These are phyloP conservation scores for Polyommatus icarus DNA, from an alignment of 2,888 invertebrate genomes.

Conservation along the genomic window DNA sequence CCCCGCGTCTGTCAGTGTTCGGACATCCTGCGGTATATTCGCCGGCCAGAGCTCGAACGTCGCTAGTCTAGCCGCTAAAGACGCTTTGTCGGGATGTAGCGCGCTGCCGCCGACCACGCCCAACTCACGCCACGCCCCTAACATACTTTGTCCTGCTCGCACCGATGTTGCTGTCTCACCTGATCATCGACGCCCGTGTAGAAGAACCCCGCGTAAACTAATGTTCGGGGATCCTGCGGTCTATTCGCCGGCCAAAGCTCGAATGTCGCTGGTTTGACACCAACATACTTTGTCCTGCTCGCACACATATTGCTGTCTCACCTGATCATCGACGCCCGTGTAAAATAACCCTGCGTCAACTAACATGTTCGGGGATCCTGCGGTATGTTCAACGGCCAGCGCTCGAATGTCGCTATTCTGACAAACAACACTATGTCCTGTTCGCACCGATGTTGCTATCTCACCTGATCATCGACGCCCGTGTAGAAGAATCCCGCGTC, in stretches of 20 bases:
- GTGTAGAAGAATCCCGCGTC: conserved; percentile 95
- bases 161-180: conserved; percentile 51
- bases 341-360: conserved; percentile 91
- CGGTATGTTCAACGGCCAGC: conserved; percentile 87
- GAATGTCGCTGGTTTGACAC: conserved; percentile 85
- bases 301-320: conserved; percentile 41
- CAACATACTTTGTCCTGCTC: conserved; percentile 45
- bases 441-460: not conserved
- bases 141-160: conserved; percentile 41
- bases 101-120: too few species aligned
- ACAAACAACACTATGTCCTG: conserved; percentile 47
- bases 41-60: conserved; percentile 89
- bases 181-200: conserved; percentile 87
- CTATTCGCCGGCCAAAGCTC: conserved; percentile 87
- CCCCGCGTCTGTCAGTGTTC: conserved; percentile 90
- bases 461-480: conserved; percentile 84
- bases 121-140: too few species aligned
- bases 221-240: conserved; percentile 86
- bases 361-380: conserved; percentile 87
- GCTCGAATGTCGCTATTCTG: conserved; percentile 84
- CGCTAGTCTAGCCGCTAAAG: too few species aligned
- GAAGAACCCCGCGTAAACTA: conserved; percentile 94
- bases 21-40: conserved; percentile 86
- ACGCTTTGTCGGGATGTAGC: too few species aligned
- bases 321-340: conserved; percentile 85